Base-by-base conservation (phyloP, 2,797 vertebrate species). In the Borostomias antarcticus region DNA sequence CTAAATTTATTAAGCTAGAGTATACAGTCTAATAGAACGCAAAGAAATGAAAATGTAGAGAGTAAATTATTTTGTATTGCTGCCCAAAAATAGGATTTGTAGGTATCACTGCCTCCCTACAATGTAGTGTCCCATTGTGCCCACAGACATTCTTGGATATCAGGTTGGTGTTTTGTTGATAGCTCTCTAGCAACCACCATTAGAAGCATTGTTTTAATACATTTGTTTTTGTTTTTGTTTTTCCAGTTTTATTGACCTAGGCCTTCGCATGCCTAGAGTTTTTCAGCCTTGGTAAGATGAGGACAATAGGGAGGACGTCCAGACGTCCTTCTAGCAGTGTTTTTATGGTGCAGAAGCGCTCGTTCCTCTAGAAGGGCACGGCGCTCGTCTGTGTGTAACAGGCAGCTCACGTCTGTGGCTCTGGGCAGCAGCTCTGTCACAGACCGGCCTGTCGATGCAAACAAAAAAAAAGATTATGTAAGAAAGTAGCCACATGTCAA, bases 51-150 rank as follows among this genome's bases (percentile, higher is more conserved):
- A 82, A 80, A 68, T 83, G 77, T 87, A 81, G 83, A 82, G 62
- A 82, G 63, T 89, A 88, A 89, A 85, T 90, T 87, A 88, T 90
- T 91, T 89, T 89, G 68, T 88, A 89, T 79, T 48, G 78, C 81
- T 85, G 80, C 86, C 88, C 77, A 57, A 65, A 77, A 70, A 83
- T 77, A 88, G 75, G 82, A 84, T 85, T 69, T 79, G 35, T 87
- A 84, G 85, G 76, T 75, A 17, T 86, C 79, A 84, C 86, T 82
- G 81, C 85, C 86, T 86, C 84, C 80, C 71, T 79, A 57, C 79
- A 71, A 87, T 85, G 85, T 89, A 87, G 87, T 87, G 82, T 80
- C 67, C 81, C 53, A 15, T n/a, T n/a, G n/a, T n/a, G n/a, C 5
- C 17, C 62, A 69, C 59, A 69, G 70, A 80, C 79, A 68, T 79